Base-by-base conservation (phyloP, 2,888 invertebrate genomes). In the Drosophila robusta region DNA sequence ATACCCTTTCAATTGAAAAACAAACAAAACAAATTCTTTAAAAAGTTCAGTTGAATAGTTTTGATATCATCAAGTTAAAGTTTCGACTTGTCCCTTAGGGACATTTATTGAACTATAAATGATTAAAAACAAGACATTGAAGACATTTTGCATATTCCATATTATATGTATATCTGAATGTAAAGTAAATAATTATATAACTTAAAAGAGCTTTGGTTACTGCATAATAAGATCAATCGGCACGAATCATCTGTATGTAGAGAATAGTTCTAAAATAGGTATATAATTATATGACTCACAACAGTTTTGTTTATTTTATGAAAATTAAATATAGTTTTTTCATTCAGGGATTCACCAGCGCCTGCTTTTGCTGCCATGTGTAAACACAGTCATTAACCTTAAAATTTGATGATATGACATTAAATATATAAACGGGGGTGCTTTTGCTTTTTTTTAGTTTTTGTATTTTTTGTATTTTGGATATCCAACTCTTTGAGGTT, bases 321-420 rank as follows among this genome's bases (percentile, higher is more conserved):
- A 46, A 26, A 26, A 60, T 63, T 55, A 16, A 46, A 55, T 61
- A 62, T 45, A 32, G 8, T 42, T 14, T 34, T 41, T 51, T 47
- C 54, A 62, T 56, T 72, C 44, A 41, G 78, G 77, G 79, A 66
- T 70, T 80, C 54, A 78, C 75, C 67, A 50, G 9, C 8, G 16
- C 47, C 52, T 24, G 38, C 47, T 34, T 46, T 18, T 54, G 50
- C 41, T 64, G 45, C 42, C 16, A 56, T 61, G 42, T 36, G 42
- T 78, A 71, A 73, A 63, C 78, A 83, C 67, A 77, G 78, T 78
- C 87, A 85, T 85, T 83, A 86, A 83, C 86, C 78, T 80, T 78
- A 78, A 71, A 74, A 71, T 69, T 83, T 80, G 54, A 86, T 75
- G 77, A 63, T 41, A 49, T 52, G 44, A 41, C 56, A 62, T 76